These are phyloP conservation scores for Mesorhabditis belari DNA, from an alignment of 2,888 invertebrate genomes.

Conservation along the genomic window DNA sequence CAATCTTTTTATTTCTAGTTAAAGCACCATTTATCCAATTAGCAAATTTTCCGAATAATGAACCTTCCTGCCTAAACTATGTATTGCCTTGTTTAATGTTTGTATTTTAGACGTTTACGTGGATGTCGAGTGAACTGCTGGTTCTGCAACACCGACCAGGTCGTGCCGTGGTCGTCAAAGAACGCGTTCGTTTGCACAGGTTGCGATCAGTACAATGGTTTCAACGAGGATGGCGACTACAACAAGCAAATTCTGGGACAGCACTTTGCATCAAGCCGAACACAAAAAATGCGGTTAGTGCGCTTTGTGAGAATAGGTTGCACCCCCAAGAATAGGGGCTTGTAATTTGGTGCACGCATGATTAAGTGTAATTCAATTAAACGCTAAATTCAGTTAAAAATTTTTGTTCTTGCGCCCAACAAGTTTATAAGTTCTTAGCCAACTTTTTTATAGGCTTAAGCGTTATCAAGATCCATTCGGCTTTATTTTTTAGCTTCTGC, in stretches of 20 bases:
- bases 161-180: constrained; percentile 6
- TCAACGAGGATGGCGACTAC: constrained; percentile 34
- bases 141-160: constrained; percentile 28
- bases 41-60: not conserved
- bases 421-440: too few relatives aligned
- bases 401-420: too few relatives aligned
- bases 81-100: not conserved
- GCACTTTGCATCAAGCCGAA: not conserved
- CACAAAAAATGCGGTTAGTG: not conserved
- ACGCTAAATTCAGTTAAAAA: too few relatives aligned
- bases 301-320: too few relatives aligned
- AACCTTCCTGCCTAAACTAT: not conserved
- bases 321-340: too few relatives aligned
- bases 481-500: too few relatives aligned
- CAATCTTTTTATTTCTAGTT: not conserved
- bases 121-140: constrained; percentile 31
- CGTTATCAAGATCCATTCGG: too few relatives aligned
- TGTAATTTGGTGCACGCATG: too few relatives aligned
- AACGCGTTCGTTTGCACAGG: constrained; percentile 28
- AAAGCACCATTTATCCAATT: not conserved
- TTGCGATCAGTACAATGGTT: constrained; percentile 42
- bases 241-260: constrained; percentile 22
- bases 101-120: constrained; percentile 9
- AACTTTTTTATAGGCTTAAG: too few relatives aligned
- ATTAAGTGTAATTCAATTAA: too few relatives aligned